Base-by-base conservation (phyloP, 2,797 vertebrate genomes). In the Chloroceryle amazona region DNA sequence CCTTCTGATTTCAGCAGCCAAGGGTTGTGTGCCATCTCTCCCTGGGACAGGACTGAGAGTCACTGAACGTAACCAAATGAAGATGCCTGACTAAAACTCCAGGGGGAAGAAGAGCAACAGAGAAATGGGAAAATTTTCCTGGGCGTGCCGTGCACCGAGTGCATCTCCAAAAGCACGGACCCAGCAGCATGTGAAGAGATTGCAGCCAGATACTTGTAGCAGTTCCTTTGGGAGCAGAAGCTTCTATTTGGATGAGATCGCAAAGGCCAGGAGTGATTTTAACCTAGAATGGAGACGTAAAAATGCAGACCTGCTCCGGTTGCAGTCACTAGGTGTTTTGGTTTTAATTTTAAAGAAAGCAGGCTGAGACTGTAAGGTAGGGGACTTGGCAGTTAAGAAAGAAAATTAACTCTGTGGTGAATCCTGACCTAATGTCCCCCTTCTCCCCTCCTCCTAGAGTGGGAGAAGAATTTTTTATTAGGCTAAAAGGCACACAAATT, bases 201-300 rank as follows among this genome's bases (percentile, higher is more conserved):
- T 90, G 86, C 55, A 89, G 74, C 18, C 67, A 93, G 71, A 91
- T 93, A 89, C 93, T 82, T 73, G 47, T 90, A 63, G 60, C 92
- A 92, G 35, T 2, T 82, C 78, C 90, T 92, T 26, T 28, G 63
- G 63, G 78, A 96, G 84, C 31, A 92, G 83, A 76, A 95, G 58
- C 26, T 92, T 87, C 63, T 90, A 33, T 89, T 94, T 96, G 47
- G 5, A 90, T 73, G 52, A 90, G 35, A 82, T 82, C 63, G 84
- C 55, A 95, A 93, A 93, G 62, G 33, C 51, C 79, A 66, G 31
- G 46, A 88, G 67, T 39, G 71, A 93, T 71, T 94, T 89, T 94
- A 92, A 85, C 86, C 67, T 60, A 82, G 70, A 84, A 93, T 92
- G 37, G 41, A 79, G 33, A 67, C 18, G 44, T 49, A 54, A 93